Base-by-base conservation (phyloP, 2,888 invertebrate genomes). In the Dendrolimus pini region DNA sequence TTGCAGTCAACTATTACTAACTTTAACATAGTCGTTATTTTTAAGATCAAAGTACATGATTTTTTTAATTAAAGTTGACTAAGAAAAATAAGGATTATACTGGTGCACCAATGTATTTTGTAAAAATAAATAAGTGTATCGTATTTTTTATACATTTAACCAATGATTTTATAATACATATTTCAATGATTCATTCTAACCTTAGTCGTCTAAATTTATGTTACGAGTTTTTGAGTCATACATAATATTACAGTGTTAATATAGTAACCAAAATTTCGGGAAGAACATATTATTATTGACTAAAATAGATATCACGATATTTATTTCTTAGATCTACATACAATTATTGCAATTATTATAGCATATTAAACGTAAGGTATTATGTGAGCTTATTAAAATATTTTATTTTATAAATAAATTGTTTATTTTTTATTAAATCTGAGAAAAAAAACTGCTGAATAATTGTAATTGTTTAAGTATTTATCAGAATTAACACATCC, bases 311-410 rank as follows among this genome's bases (percentile, higher is more conserved):
- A 71, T 75, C 74, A 89, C 87, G 86, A 85, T 85, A 85, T 78
- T 75, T 78, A 80, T 78, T 72, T 65, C 70, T 75, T 77, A 68
- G 66, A 60, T 66, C 69, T 78, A 30, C 54, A 54, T 47, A 47
- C 7, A 70, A 72, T 72, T 77, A 80, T 74, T 77, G 77, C 78
- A 77, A 74, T 79, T 81, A 30, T 30, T 30, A 30, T 30, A 85
- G 78, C 69, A 47, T 47, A 10, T 66, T 75, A 74, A 70, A 77
- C 75, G 74, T 73, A 74, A 47, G 47, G 12, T 47, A 47, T 47
- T 77, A 85, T 87, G 82, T 85, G 83, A 78, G 89, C 88, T 88
- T 90, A 85, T 86, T 89, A 89, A 89, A 89, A 72, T 89, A 90
- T 89, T 89, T 89, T 90, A 89, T 87, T 82, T 79, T 81, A 82